These are phyloP conservation scores for Hesperophylax magnus DNA, from an alignment of 1,140 invertebrate species.

Conservation along the genomic window DNA sequence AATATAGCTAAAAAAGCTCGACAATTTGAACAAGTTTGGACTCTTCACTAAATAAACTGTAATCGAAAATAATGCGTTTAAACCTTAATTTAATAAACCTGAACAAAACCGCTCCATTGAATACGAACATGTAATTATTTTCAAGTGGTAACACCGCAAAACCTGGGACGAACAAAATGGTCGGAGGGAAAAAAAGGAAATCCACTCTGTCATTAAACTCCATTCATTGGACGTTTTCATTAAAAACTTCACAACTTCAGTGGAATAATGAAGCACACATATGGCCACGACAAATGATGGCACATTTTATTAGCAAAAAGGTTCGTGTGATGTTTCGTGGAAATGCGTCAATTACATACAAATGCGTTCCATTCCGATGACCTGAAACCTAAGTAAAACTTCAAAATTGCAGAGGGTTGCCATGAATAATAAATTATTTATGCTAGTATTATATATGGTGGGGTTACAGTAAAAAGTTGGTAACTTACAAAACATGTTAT, in stretches of 20 bases:
- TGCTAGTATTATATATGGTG: too few species aligned
- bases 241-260: conserved; percentile 33
- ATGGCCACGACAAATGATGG: conserved; percentile 20
- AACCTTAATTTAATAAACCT: conserved; percentile 8
- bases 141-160: conserved; percentile 19
- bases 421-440: too few species aligned
- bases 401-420: too few species aligned
- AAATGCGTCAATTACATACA: conserved; percentile 18
- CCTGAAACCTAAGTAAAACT: too few species aligned
- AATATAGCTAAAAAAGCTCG: too few species aligned
- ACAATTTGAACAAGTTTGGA: too few species aligned
- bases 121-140: conserved; percentile 25
- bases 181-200: conserved; percentile 33
- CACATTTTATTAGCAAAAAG: conserved; percentile 25
- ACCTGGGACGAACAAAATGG: conserved; percentile 3
- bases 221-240: conserved; percentile 36
- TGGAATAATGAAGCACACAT: conserved; percentile 23
- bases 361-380: background rate
- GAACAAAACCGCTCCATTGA: background rate
- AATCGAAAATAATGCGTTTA: background rate
- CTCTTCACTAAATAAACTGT: too few species aligned
- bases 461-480: too few species aligned
- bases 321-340: conserved; percentile 10
- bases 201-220: conserved; percentile 31
- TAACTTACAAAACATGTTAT: too few species aligned